These are phyloP conservation scores for Ptychoptera albimana DNA, from an alignment of 2,888 invertebrate species.

Conservation along the genomic window DNA sequence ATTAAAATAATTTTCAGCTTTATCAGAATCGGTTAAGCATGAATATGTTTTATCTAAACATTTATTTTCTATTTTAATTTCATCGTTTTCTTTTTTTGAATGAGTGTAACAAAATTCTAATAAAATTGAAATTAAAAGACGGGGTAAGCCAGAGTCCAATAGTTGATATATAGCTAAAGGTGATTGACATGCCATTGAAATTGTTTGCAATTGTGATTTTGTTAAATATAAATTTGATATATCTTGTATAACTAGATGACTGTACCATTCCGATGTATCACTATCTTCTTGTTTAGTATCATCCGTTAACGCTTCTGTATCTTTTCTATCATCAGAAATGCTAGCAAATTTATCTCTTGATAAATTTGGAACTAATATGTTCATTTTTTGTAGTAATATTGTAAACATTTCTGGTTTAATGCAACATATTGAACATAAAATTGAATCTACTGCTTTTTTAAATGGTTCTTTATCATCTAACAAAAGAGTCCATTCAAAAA, in stretches of 20 bases:
- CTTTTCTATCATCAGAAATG: constrained; percentile 37
- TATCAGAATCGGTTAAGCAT: constrained; percentile 33
- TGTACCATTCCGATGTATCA: constrained; percentile 39
- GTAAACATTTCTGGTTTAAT: constrained; percentile 65
- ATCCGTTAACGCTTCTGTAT: constrained; percentile 44
- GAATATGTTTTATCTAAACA: constrained; percentile 5
- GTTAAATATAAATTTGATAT: constrained; percentile 37
- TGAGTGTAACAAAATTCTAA: constrained; percentile 28
- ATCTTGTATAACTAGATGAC: constrained; percentile 38
- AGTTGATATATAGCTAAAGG: constrained; percentile 58
- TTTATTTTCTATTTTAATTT: constrained; percentile 5
- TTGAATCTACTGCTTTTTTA: constrained; percentile 71
- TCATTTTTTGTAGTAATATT: constrained; percentile 54
- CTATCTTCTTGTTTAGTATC: constrained; percentile 41
- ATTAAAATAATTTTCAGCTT: constrained; percentile 20
- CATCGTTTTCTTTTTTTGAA: background rate
- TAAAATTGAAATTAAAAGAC: constrained; percentile 44
- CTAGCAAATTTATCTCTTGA: constrained; percentile 36
- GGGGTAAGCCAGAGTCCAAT: constrained; percentile 58
- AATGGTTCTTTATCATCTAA: constrained; percentile 53
- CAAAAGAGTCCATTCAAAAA: constrained; percentile 63
- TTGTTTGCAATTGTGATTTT: constrained; percentile 53
- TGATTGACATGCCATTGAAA: constrained; percentile 68
- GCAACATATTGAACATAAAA: constrained; percentile 74
- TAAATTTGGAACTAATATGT: constrained; percentile 38